Conservation (phyloP, 2,888 invertebrate species). For the Brenthis ino region DNA sequence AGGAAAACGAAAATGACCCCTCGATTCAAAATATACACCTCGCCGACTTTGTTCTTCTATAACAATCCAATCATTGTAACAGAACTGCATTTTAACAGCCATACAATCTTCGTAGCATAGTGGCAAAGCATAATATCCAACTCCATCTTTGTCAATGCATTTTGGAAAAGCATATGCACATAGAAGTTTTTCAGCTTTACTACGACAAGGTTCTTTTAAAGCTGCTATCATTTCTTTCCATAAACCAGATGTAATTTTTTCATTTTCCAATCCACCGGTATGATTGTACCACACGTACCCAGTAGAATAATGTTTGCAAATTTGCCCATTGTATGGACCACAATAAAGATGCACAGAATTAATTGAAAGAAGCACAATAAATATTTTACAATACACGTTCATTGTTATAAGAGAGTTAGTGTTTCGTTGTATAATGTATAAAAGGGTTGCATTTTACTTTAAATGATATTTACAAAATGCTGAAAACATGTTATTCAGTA, state of each 20-base stretch:
- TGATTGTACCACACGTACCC: slow-evolving; percentile 91
- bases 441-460: slow-evolving; percentile 61
- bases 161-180: slow-evolving; percentile 96
- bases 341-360: slow-evolving; percentile 87
- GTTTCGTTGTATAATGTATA: slow-evolving; percentile 58
- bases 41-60: slow-evolving; percentile 93
- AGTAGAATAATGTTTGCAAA: slow-evolving; percentile 87
- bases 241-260: slow-evolving; percentile 90
- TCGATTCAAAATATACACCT: slow-evolving; percentile 89
- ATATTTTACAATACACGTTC: slow-evolving; percentile 60
- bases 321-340: slow-evolving; percentile 92
- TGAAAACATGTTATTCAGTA: slow-evolving; percentile 56
- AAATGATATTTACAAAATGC: slow-evolving; percentile 48
- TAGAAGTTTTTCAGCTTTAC: slow-evolving; percentile 93
- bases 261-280: slow-evolving; percentile 90
- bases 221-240: slow-evolving; percentile 93
- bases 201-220: slow-evolving; percentile 91
- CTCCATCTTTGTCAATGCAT: slow-evolving; percentile 86
- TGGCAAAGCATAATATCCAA: slow-evolving; percentile 86
- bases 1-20: slow-evolving; percentile 94
- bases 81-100: slow-evolving; percentile 94
- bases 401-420: slow-evolving; percentile 59
- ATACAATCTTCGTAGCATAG: slow-evolving; percentile 96
- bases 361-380: slow-evolving; percentile 65
- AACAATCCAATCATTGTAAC: slow-evolving; percentile 96